Conservation (phyloP, 2,113 vertebrate genomes). For the zebrafish (Danio rerio) region GRCz12tu NC_133184.1:40184001-40184500, state of each 20-base stretch:
- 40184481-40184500: no score
- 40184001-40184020: no score
- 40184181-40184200: background rate
- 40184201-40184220: background rate
- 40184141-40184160: slow-evolving; percentile 81
- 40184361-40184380: slow-evolving; percentile 82
- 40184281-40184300: slow-evolving; percentile 77
- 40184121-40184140: slow-evolving; percentile 80
- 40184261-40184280: slow-evolving; percentile 77
- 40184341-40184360: slow-evolving; percentile 73
- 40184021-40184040: slow-evolving; percentile 72
- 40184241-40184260: background rate
- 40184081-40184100: slow-evolving; percentile 76
- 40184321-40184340: slow-evolving; percentile 80
- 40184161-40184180: slow-evolving; percentile 78
- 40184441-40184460: no score
- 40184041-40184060: slow-evolving; percentile 72
- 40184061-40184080: slow-evolving; percentile 76
- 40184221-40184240: background rate
- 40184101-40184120: slow-evolving; percentile 65
- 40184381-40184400: background rate
- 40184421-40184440: no score
- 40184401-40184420: background rate
- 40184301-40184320: slow-evolving; percentile 80
- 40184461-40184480: no score